Evolutionary conservation across 2,797 vertebrate species (phyloP), one percentile per base, ranked within the genome.

Genomic region (Hydrolagus colliei): DNA sequence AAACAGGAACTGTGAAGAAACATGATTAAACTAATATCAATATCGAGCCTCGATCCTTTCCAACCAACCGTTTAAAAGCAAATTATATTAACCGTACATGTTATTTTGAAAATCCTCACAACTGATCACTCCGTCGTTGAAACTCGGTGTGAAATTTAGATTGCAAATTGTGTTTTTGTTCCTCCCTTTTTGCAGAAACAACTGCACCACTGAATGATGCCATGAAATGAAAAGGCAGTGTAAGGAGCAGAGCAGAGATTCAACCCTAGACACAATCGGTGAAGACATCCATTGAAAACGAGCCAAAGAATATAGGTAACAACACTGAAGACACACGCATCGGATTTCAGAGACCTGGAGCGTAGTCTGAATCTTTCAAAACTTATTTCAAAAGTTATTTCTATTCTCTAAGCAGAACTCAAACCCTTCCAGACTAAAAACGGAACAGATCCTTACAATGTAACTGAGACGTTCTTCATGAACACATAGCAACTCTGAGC

Each of bases 321-420:
- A 41, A 68, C 65, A 14, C 41, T 67, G 13, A 68, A n/a, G 10
- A 35, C 52, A 68, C 65, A 41, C 27, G 71, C 71, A n/a, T 71
- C 20, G 65, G 18, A 84, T 41, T 16, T n/a, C 71, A 32, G 65
- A 84, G 18, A 0, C 79, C 71, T 84, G 67, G 79, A 84, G 65
- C 2, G 1, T 71, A 67, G 65, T 71, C 41, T 71, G 79, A 84
- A 84, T 84, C 41, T 84, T 35, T 84, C 32, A 63, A 84, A 84
- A 71, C 78, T 80, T 12, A 12, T 65, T 67, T 68, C 41, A 13
- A 14, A 67, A 80, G 79, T 82, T 84, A 84, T 84, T 84, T 84
- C 79, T n/a, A 84, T 71, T 84, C 79, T 84, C 79, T 18, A 52
- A 84, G 68, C 79, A 68, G 65, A 71, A 71, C 79, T 84, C 65